phyloP scores from a whole-genome alignment of 2,888 invertebrate genomes.

The Marasmarcha lunaedactyla region DNA sequence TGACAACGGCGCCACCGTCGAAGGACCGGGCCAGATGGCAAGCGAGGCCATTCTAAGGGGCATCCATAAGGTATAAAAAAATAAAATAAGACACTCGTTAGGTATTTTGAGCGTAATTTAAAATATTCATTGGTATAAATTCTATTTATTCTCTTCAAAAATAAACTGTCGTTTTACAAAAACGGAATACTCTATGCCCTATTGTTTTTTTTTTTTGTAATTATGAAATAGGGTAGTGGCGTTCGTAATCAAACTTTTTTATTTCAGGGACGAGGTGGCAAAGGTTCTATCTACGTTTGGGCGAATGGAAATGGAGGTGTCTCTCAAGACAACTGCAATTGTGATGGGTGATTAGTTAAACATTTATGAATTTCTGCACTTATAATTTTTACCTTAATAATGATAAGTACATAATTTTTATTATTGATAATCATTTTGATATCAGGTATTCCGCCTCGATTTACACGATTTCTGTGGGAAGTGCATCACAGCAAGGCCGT shows the following conservation, averaged over 20 bases:
- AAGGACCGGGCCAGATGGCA: conserved; percentile 88
- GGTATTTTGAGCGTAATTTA: conserved; percentile 3
- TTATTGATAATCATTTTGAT: not conserved
- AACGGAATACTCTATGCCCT: too few relatives aligned
- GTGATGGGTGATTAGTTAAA: conserved; percentile 82
- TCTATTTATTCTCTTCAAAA: too few relatives aligned
- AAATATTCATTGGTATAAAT: too few relatives aligned
- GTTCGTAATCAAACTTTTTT: too few relatives aligned
- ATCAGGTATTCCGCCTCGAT: conserved; percentile 75
- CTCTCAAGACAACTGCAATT: conserved; percentile 87
- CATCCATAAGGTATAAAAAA: conserved; percentile 71
- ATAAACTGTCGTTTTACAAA: too few relatives aligned
- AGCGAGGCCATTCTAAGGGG: conserved; percentile 81
- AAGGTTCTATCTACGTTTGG: conserved; percentile 91
- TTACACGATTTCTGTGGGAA: conserved; percentile 89
- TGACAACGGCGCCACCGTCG: conserved; percentile 90
- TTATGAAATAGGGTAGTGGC: too few relatives aligned
- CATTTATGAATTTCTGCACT: too few relatives aligned
- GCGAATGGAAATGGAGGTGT: conserved; percentile 93
- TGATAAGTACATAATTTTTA: too few relatives aligned
- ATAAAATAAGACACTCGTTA: too few relatives aligned
- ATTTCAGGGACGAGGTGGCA: conserved; percentile 78
- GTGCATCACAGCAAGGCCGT: conserved; percentile 83
- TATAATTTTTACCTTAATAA: too few relatives aligned
- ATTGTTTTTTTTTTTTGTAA: too few relatives aligned